Percentiles rank a stretch among this genome's conserved stretches.
These are phyloP conservation scores for Brenthis daphne DNA, from an alignment of 2,888 invertebrate genomes.

Conservation along the genomic window DNA sequence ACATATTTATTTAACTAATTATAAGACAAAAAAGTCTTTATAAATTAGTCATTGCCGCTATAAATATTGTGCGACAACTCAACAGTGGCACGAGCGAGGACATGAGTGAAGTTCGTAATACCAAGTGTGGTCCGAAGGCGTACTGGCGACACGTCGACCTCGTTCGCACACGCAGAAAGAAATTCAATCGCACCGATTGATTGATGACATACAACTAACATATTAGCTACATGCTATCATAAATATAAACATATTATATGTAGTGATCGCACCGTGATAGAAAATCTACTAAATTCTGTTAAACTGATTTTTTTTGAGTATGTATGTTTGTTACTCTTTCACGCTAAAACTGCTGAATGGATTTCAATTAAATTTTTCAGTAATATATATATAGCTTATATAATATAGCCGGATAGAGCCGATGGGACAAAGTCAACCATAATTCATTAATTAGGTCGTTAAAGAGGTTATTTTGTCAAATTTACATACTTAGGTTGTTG, in stretches of 20 bases:
- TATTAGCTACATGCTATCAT: slow-evolving; percentile 10
- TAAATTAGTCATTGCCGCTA: slow-evolving; percentile 34
- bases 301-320: too few species aligned
- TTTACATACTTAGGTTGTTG: too few species aligned
- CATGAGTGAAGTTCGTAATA: slow-evolving; percentile 74
- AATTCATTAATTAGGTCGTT: too few species aligned
- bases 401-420: too few species aligned
- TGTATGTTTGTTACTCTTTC: too few species aligned
- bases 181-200: slow-evolving; percentile 66
- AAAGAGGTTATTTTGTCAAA: too few species aligned
- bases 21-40: slow-evolving; percentile 15
- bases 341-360: too few species aligned
- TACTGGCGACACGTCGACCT: slow-evolving; percentile 68
- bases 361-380: too few species aligned
- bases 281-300: too few species aligned
- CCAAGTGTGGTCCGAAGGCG: slow-evolving; percentile 77
- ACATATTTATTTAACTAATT: background rate
- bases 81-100: slow-evolving; percentile 66
- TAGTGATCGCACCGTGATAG: too few species aligned
- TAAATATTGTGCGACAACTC: slow-evolving; percentile 43
- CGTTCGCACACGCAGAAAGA: slow-evolving; percentile 61
- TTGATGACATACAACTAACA: slow-evolving; percentile 31
- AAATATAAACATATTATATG: background rate
- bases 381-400: too few species aligned
- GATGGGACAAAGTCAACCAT: too few species aligned